phyloP scores from a whole-genome alignment of 2,113 vertebrate genomes.

The Falco punctatus region DNA sequence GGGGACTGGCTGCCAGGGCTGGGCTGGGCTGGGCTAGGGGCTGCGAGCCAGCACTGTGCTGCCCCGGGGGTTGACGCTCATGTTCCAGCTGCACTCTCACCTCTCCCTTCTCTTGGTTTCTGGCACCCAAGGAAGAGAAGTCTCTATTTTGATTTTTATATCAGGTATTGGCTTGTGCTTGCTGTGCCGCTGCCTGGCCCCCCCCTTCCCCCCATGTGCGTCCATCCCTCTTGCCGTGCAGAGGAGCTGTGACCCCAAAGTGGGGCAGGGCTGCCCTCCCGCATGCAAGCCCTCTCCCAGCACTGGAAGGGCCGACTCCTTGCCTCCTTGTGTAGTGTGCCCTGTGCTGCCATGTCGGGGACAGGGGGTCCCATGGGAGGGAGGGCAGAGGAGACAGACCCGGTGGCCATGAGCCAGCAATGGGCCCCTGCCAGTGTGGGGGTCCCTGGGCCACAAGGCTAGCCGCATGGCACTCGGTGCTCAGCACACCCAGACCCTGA shows the following conservation, averaged over 20 bases:
- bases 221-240: conserved; percentile 55
- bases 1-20: neutral
- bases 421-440: neutral
- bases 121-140: conserved; percentile 92
- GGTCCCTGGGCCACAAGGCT: neutral
- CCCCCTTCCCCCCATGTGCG: neutral
- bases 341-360: conserved; percentile 59
- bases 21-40: conserved; percentile 30
- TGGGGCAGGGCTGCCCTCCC: conserved; percentile 6
- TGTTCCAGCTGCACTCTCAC: conserved; percentile 65
- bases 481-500: neutral
- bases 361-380: neutral
- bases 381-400: neutral
- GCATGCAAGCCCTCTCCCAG: conserved; percentile 23
- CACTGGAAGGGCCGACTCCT: neutral
- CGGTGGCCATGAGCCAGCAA: neutral
- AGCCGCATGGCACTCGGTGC: rapidly evolving
- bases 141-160: conserved; percentile 96
- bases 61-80: conserved; percentile 15
- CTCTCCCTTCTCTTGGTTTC: conserved; percentile 79
- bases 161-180: conserved; percentile 85
- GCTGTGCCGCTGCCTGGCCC: conserved; percentile 63
- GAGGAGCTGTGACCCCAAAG: conserved; percentile 14
- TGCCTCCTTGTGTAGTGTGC: conserved; percentile 43
- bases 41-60: neutral